Base-by-base conservation (phyloP, 37 sponge, comb jelly and placozoan genomes). In the Cliona cf. orientalis region DNA sequence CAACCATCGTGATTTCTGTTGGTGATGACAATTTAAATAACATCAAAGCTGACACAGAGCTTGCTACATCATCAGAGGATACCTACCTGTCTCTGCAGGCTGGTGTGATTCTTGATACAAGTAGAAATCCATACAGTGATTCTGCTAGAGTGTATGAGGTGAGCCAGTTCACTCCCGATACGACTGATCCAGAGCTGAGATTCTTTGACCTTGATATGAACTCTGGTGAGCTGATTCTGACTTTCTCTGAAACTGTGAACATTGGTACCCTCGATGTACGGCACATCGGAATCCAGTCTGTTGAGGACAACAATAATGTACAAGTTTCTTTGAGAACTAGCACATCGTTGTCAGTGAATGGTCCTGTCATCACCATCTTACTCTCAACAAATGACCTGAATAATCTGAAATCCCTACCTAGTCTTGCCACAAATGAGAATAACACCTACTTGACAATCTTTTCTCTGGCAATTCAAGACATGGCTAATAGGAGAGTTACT, bases 161-260 rank as follows among this genome's bases (percentile, higher is more conserved):
- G 32, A 45, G 63, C 2, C 28, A 37, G 5, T 82, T 92, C 40
- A 44, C 25, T 23, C 63, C 61, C 19, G 97, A 96, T 75, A 79
- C 26, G 7, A 90, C 82, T 66, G 25, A 53, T 14, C 97, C 97
- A 43, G 56, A 19, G 9, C 84, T 96, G 39, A 63, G 57, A 22
- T 68, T 62, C 28, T 96, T 96, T 71, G 76, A 71, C 72, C 87
- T 96, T 34, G 75, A 92, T 58, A 39, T 96, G 72, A 80, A 91
- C 70, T 56, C 84, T 58, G 83, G 81, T 9, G 26, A 60, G 40
- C 83, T 96, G 9, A 81, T 63, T 3, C 89, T 96, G 19, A 62
- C 53, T 28, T 96, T 96, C 83, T 82, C 91, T 42, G 97, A 96
- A 58, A 88, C 94, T 37, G 91, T 96, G 0, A 76, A 87, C 40